Percentiles rank a stretch among this genome's conserved stretches.
Conservation (phyloP, 2,888 invertebrate genomes). For the Ophion ventricosus region DNA sequence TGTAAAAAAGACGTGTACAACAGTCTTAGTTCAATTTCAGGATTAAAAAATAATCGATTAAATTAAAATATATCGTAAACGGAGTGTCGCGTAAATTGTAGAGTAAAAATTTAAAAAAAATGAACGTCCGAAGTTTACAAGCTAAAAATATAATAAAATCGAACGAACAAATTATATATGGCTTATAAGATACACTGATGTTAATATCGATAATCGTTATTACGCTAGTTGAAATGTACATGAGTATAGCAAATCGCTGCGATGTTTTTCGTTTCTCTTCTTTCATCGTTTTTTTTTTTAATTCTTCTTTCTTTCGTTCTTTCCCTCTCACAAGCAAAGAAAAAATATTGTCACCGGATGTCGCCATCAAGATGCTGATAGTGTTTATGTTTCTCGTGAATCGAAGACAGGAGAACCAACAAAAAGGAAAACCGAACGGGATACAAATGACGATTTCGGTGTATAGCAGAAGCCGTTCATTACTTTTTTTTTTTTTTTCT, state of each 20-base stretch:
- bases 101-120: constrained; percentile 21
- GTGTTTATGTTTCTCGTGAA: constrained; percentile 3
- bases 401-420: background rate
- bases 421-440: background rate
- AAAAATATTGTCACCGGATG: constrained; percentile 43
- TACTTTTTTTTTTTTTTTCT: constrained; percentile 23
- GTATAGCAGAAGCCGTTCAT: constrained; percentile 4
- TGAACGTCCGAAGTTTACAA: constrained; percentile 12
- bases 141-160: constrained; percentile 17
- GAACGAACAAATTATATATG: constrained; percentile 52
- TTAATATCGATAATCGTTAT: constrained; percentile 51
- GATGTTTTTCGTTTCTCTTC: constrained; percentile 29
- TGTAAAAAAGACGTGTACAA: constrained; percentile 65
- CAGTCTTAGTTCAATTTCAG: constrained; percentile 56
- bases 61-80: constrained; percentile 36
- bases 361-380: constrained; percentile 23
- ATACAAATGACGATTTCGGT: constrained; percentile 43
- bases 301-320: constrained; percentile 19
- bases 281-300: constrained; percentile 5
- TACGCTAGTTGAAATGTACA: constrained; percentile 61
- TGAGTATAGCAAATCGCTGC: constrained; percentile 54
- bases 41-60: constrained; percentile 10
- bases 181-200: constrained; percentile 46
- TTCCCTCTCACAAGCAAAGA: constrained; percentile 27
- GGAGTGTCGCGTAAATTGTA: constrained; percentile 12